Conservation (phyloP, 2,797 vertebrate genomes). For the Periophthalmus magnuspinnatus region DNA sequence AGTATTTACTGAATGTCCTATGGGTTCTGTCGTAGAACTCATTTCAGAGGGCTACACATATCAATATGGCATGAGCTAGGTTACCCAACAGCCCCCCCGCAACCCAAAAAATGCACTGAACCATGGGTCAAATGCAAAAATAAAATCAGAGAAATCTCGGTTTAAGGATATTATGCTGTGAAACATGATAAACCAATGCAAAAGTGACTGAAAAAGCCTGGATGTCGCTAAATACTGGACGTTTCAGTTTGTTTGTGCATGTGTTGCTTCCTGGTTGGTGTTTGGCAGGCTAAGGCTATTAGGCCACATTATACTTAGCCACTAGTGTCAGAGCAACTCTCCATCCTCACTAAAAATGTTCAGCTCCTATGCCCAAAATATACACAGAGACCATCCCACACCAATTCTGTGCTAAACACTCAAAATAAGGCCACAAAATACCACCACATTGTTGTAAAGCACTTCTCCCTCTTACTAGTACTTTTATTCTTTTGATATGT, state of each 20-base stretch:
- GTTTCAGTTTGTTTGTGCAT: background rate
- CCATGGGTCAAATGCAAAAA: too few species aligned
- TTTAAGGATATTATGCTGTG: background rate
- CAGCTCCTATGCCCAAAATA: background rate
- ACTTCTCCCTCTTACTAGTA: background rate
- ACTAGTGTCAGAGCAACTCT: background rate
- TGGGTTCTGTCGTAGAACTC: too few species aligned
- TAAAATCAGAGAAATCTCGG: too few species aligned
- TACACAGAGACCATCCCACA: background rate
- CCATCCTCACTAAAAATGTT: background rate
- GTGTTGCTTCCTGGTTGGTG: background rate
- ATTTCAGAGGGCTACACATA: too few species aligned
- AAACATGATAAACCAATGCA: too few species aligned
- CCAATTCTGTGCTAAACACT: background rate
- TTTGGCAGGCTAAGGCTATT: conserved; percentile 3
- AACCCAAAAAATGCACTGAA: too few species aligned
- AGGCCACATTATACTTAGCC: conserved; percentile 4
- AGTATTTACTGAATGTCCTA: too few species aligned
- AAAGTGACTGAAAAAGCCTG: too few species aligned
- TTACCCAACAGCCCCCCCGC: too few species aligned
- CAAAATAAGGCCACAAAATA: background rate
- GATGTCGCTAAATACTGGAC: too few species aligned
- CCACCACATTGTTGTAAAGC: background rate
- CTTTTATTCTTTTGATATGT: background rate
- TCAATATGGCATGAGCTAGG: too few species aligned